phyloP scores from a whole-genome alignment of 2,797 vertebrate genomes.

The Xiphorhynchus erythropygius region DNA sequence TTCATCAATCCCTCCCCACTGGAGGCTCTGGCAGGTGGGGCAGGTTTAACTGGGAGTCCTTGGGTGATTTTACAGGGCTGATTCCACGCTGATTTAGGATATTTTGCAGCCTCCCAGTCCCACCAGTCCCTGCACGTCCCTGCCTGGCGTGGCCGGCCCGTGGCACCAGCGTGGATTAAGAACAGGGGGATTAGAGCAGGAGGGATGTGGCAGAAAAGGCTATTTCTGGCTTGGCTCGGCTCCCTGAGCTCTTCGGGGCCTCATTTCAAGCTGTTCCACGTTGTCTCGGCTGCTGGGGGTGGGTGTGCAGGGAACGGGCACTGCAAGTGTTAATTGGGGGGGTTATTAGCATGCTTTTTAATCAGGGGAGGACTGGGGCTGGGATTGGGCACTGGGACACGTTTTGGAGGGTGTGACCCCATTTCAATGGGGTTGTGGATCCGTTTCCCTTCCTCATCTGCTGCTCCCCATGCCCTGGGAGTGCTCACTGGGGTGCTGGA shows the following conservation, averaged over 20 bases:
- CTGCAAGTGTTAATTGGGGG: not conserved
- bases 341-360: not conserved
- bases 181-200: not conserved
- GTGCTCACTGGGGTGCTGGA: not conserved
- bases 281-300: not conserved
- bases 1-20: not conserved
- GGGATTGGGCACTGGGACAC: not conserved
- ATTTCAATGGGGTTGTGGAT: fast-evolving
- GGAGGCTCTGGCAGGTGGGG: not conserved
- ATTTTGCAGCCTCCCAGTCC: not conserved
- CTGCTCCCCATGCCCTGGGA: fast-evolving
- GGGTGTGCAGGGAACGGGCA: not conserved
- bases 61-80: not conserved
- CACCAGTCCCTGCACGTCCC: not conserved
- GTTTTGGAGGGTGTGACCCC: not conserved
- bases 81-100: not conserved
- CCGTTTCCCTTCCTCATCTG: not conserved
- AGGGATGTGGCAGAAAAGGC: not conserved
- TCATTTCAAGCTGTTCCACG: not conserved
- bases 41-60: not conserved
- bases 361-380: not conserved
- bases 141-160: not conserved
- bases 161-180: not conserved
- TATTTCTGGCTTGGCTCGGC: not conserved
- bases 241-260: not conserved